Conservation (phyloP, 2,113 vertebrate genomes). For the Formicarius rufipectus region DNA sequence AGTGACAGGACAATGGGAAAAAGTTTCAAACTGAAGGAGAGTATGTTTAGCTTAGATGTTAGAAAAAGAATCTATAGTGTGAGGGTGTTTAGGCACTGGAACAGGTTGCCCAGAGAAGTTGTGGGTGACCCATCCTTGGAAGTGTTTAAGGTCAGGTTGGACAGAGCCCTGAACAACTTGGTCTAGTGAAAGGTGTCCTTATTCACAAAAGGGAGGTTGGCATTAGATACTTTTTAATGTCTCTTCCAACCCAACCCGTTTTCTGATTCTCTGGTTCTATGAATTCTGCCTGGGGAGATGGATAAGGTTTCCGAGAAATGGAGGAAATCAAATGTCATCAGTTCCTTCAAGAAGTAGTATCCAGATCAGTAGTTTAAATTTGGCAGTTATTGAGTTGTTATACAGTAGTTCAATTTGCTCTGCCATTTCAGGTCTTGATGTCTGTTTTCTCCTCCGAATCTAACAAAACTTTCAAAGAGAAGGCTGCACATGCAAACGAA, state of each 20-base stretch:
- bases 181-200: background rate
- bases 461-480: background rate
- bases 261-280: background rate
- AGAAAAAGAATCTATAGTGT: background rate
- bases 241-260: background rate
- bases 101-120: background rate
- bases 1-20: background rate
- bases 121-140: background rate
- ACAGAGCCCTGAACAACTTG: background rate
- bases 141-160: background rate
- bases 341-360: background rate
- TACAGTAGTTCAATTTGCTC: background rate
- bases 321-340: background rate
- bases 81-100: background rate
- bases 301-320: background rate
- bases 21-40: background rate
- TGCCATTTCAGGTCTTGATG: background rate
- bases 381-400: background rate
- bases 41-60: background rate
- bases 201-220: background rate
- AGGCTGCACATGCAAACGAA: background rate
- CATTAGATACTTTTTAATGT: background rate
- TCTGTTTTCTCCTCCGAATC: accelerated
- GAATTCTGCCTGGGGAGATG: background rate
- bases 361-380: background rate